These are phyloP conservation scores for Archilochus colubris DNA, from an alignment of 2,113 vertebrate genomes.

Conservation along the genomic window DNA sequence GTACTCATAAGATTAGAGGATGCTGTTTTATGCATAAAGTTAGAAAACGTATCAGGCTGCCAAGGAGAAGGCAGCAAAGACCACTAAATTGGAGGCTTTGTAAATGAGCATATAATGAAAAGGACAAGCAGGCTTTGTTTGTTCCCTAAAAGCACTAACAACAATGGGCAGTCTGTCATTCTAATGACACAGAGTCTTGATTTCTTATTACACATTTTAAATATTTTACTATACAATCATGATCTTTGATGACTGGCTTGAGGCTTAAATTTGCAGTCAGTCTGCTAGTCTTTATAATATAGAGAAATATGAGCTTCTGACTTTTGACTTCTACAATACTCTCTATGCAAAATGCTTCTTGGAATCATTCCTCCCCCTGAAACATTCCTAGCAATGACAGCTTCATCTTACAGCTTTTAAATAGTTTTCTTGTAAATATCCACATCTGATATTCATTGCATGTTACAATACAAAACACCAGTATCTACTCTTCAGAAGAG, in stretches of 20 bases:
- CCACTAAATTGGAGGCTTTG: not conserved
- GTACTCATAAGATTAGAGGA: not conserved
- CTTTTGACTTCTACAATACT: not conserved
- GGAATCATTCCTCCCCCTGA: not conserved
- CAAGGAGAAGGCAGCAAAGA: not conserved
- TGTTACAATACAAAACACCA: not conserved
- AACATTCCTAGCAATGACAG: not conserved
- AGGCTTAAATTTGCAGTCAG: not conserved
- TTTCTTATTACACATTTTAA: not conserved
- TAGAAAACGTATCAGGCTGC: not conserved
- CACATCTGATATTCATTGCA: not conserved
- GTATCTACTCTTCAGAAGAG: not conserved
- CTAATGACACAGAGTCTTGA: not conserved
- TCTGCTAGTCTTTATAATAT: not conserved
- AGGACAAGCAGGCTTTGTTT: constrained; percentile 38
- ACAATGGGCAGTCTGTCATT: not conserved
- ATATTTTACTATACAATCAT: not conserved
- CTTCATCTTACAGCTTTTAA: not conserved
- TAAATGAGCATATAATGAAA: not conserved
- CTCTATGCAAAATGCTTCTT: not conserved
- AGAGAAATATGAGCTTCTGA: not conserved
- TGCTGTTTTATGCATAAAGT: not conserved
- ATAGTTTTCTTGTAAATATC: not conserved
- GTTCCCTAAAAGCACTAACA: not conserved
- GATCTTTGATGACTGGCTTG: not conserved